Base-by-base conservation (phyloP, 1,140 invertebrate species). In the Plodia interpunctella region DNA sequence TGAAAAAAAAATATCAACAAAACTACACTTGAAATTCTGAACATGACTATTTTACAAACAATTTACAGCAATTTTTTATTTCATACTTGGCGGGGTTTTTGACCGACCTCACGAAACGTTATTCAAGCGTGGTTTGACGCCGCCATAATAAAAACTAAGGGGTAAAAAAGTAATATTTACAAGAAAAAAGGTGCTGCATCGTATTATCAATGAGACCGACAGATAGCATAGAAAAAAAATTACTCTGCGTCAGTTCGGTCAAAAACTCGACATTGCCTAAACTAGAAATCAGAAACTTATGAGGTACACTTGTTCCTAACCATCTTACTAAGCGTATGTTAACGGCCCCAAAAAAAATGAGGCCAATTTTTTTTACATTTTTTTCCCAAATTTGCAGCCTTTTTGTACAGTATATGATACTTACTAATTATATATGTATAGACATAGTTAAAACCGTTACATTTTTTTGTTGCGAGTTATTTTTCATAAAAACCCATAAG, bases 381-480 rank as follows among this genome's bases (percentile, higher is more conserved):
- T 83, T 80, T 80, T 86, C 70, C 73, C 81, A 83, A 83, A 87
- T 79, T 79, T 87, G 80, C 82, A 84, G 80, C 83, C 82, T 84
- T 85, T 44, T 87, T 88, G 83, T 88, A 88, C 81, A 88, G 83
- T 88, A 88, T 88, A 87, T 88, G 82, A 88, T 88, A 88, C 82
- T 88, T 87, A 86, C 83, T 86, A 88, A 81, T 81, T 78, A 87
- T 77, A 83, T 77, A 88, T 85, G 81, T 83, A 85, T 53, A 86
- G 80, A 85, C 82, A 88, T 84, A 86, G 80, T 83, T 86, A 83
- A 84, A 83, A 87, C 80, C 69, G 72, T 86, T 79, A 78, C 68
- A 71, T 77, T 83, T 80, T 74, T 87, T 87, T 83, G 78, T 78
- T 62, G 84, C 73, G 66, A 66, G 61, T 60, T 32, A 19, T 63